Conservation (phyloP, 2,113 vertebrate species). For the Xenotilapia longispinis region DNA sequence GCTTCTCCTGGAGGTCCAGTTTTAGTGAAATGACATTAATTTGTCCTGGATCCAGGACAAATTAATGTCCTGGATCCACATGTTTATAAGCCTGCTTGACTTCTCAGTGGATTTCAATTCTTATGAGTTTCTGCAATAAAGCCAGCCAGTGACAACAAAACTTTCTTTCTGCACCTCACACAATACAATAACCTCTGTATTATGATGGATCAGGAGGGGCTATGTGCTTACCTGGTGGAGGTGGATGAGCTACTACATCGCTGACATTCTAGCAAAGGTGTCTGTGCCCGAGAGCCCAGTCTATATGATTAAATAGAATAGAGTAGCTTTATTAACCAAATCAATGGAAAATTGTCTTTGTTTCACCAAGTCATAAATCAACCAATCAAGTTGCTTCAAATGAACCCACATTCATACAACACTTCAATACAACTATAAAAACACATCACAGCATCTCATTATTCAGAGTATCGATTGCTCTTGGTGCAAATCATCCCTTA, state of each 20-base stretch:
- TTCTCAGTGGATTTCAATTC: background rate
- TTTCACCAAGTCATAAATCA: background rate
- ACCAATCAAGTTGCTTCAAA: background rate
- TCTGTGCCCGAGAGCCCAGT: background rate
- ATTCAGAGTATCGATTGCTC: background rate
- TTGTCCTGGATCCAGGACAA: background rate
- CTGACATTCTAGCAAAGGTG: background rate
- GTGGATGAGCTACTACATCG: background rate
- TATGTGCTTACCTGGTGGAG: background rate
- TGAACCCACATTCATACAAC: background rate
- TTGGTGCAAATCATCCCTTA: background rate
- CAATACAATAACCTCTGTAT: background rate
- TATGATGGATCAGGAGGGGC: background rate
- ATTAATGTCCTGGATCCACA: background rate
- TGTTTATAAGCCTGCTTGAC: background rate
- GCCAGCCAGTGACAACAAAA: background rate
- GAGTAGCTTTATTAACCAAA: background rate
- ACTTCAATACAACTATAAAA: background rate
- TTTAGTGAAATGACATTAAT: background rate
- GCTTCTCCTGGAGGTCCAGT: background rate
- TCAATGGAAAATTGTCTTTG: background rate
- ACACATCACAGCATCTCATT: background rate
- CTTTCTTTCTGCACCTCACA: background rate
- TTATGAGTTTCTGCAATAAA: background rate
- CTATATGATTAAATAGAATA: background rate